These are phyloP conservation scores for Lagodon rhomboides DNA, from an alignment of 2,797 vertebrate genomes.

Conservation along the genomic window DNA sequence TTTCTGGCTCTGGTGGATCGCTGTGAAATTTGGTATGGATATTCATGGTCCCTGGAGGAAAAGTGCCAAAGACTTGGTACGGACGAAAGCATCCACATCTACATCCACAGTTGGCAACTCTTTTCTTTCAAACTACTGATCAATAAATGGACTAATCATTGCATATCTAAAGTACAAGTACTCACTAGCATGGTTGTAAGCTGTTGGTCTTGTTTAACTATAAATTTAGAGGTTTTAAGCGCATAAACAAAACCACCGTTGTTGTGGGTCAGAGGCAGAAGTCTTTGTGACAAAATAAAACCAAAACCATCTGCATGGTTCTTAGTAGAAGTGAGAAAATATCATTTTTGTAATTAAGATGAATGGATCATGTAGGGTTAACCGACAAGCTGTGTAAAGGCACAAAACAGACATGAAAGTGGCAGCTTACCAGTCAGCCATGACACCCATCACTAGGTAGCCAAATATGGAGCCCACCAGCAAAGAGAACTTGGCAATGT, in stretches of 20 bases:
- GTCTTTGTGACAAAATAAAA: not conserved
- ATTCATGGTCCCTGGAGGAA: not conserved
- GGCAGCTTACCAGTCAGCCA: constrained; percentile 95
- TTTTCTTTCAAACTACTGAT: no score
- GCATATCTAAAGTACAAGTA: not conserved
- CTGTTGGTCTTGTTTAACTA: not conserved
- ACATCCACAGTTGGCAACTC: no score
- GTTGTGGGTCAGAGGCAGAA: not conserved
- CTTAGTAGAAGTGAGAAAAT: not conserved
- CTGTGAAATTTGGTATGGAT: not conserved
- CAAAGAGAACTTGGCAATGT: constrained; percentile 97
- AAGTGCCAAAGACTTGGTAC: not conserved
- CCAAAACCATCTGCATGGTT: not conserved
- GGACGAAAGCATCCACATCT: not conserved
- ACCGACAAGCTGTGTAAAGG: not conserved
- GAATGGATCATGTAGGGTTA: not conserved
- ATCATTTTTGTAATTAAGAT: not conserved
- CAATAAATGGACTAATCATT: no score
- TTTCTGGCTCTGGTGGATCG: no score
- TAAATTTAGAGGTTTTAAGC: not conserved
- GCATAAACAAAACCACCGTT: not conserved
- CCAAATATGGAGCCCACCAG: constrained; percentile 98
- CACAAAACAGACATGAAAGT: constrained; percentile 24
- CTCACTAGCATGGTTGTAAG: not conserved
- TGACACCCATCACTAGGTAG: constrained; percentile 96